A percentile compares a stretch with the other conserved stretches of the same genome.
Evolutionary conservation across 1,140 invertebrate genomes (phyloP).

Genomic region (Philopotamus ludificatus): DNA sequence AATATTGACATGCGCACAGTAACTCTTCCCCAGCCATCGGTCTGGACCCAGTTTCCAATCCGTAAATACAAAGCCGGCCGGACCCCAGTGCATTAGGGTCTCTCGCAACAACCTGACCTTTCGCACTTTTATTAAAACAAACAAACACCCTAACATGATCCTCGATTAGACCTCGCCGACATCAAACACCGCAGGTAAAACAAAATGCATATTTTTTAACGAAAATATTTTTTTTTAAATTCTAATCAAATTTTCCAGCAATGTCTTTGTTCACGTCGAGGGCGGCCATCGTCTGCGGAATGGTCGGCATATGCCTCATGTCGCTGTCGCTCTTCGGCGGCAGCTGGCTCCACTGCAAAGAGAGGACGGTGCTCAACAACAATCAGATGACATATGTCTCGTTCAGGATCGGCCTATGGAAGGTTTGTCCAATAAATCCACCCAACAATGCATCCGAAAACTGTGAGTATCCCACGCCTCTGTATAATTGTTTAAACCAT

Average conservation of each 20-base stretch:
- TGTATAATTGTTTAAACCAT: not conserved
- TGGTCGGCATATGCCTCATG: conserved; percentile 2
- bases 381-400: conserved; percentile 8
- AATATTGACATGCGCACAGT: not conserved
- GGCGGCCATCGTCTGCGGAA: conserved; percentile 9
- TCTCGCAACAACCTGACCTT: not conserved
- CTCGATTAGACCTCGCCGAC: too few relatives aligned
- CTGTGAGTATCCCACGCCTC: conserved; percentile 10
- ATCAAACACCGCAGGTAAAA: too few relatives aligned
- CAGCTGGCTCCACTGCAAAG: conserved; percentile 24
- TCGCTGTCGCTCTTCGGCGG: conserved; percentile 12
- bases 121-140: too few relatives aligned
- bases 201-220: not conserved
- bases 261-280: conserved; percentile 2
- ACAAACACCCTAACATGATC: too few relatives aligned
- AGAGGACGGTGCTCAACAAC: not conserved
- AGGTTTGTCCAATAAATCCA: conserved; percentile 50
- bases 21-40: not conserved
- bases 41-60: conserved; percentile 21
- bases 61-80: conserved; percentile 9
- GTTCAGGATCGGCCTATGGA: conserved; percentile 55
- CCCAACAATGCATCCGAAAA: conserved; percentile 16
- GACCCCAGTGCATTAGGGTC: not conserved
- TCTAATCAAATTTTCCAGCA: not conserved
- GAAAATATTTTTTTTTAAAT: not conserved